These are phyloP conservation scores for Aegithalos caudatus DNA, from an alignment of 2,113 vertebrate species.

Conservation along the genomic window DNA sequence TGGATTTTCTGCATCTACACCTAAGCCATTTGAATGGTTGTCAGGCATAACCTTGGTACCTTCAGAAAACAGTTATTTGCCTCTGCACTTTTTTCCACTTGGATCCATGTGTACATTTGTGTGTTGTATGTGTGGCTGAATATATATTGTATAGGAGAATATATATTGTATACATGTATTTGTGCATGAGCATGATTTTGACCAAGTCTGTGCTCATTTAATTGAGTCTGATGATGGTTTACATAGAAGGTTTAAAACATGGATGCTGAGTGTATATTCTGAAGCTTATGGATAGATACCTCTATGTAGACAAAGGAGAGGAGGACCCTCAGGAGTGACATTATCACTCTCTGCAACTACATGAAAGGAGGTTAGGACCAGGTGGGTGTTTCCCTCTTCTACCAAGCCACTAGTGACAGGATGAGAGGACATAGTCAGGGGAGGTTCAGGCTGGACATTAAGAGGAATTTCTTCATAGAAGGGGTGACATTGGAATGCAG, in stretches of 20 bases:
- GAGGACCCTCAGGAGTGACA: background rate
- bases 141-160: too few species aligned
- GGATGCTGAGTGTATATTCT: background rate
- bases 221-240: background rate
- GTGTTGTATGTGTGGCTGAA: background rate
- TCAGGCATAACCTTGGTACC: background rate
- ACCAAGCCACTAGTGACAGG: background rate
- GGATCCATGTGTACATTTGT: background rate
- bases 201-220: background rate
- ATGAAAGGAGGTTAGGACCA: background rate
- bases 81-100: background rate
- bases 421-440: background rate
- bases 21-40: background rate
- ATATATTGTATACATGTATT: background rate
- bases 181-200: rapidly evolving
- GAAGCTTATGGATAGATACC: background rate
- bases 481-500: background rate
- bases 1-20: background rate
- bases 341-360: background rate
- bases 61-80: background rate
- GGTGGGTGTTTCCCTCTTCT: background rate
- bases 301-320: background rate
- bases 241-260: background rate
- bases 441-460: background rate
- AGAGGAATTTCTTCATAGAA: background rate